Evolutionary conservation across 1,140 invertebrate species (phyloP).

Genomic region (Drosophila novamexicana): DNA sequence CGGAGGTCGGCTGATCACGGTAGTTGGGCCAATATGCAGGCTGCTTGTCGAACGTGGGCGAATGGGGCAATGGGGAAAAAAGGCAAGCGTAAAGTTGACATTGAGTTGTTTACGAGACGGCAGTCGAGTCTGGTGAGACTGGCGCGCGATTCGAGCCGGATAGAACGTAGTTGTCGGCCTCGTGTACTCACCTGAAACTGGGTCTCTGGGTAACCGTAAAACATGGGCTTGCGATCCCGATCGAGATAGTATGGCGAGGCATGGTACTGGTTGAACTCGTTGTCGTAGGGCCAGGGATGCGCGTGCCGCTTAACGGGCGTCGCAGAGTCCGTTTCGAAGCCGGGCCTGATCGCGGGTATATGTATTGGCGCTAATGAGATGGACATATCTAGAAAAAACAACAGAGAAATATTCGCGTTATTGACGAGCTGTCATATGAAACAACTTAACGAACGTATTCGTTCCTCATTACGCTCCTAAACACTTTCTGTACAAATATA

Average conservation of each 20-base stretch:
- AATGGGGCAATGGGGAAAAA: neutral
- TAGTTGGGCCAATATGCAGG: conserved; percentile 81
- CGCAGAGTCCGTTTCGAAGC: conserved; percentile 81
- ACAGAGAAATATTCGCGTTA: neutral
- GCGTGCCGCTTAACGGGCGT: conserved; percentile 81
- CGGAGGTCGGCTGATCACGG: conserved; percentile 76
- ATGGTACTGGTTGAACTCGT: conserved; percentile 82
- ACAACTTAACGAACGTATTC: neutral
- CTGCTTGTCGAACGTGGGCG: neutral
- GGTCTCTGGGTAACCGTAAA: conserved; percentile 81
- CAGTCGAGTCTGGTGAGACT: conserved; percentile 4
- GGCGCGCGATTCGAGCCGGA: conserved; percentile 14
- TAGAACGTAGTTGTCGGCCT: conserved; percentile 1
- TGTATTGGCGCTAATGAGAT: conserved; percentile 83
- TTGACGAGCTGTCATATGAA: conserved; percentile 2
- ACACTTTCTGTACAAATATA: neutral
- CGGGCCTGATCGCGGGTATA: conserved; percentile 83
- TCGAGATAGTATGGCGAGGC: conserved; percentile 80
- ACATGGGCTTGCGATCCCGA: conserved; percentile 82
- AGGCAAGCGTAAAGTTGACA: conserved; percentile 35
- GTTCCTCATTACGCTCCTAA: conserved; percentile 2
- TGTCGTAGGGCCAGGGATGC: conserved; percentile 81
- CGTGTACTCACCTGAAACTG: conserved; percentile 80
- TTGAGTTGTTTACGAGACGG: conserved; percentile 58
- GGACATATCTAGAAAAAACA: conserved; percentile 73